Evolutionary conservation across 2,888 invertebrate genomes (phyloP).

Genomic region (Lymantria dispar): DNA sequence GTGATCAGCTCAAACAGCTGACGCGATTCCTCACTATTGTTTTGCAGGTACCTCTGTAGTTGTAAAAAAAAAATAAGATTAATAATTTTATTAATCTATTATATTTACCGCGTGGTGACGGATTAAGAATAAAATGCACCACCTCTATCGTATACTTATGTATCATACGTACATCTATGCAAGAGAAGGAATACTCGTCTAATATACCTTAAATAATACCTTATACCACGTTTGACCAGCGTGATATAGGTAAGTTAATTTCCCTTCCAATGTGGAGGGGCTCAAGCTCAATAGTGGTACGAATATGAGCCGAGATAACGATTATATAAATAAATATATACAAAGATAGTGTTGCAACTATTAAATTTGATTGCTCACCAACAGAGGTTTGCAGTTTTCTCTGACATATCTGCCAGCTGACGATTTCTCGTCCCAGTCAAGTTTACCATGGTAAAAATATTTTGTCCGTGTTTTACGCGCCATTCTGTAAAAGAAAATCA

Average conservation of each 20-base stretch:
- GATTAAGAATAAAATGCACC: too few relatives aligned
- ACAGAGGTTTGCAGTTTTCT: conserved; percentile 98
- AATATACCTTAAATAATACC: too few relatives aligned
- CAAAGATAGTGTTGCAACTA: neutral
- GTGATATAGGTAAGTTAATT: too few relatives aligned
- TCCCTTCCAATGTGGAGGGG: too few relatives aligned
- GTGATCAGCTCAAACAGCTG: conserved; percentile 97
- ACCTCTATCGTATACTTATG: too few relatives aligned
- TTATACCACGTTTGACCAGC: too few relatives aligned
- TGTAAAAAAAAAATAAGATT: neutral
- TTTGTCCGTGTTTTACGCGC: conserved; percentile 96
- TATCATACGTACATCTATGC: too few relatives aligned
- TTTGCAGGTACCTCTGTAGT: conserved; percentile 92
- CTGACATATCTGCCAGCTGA: conserved; percentile 98
- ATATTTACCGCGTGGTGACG: too few relatives aligned
- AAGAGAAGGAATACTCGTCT: too few relatives aligned
- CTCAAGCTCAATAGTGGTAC: too few relatives aligned
- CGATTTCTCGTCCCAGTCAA: conserved; percentile 99
- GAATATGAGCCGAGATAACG: neutral
- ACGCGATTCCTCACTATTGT: conserved; percentile 94
- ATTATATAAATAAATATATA: neutral
- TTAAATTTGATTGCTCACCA: conserved; percentile 82
- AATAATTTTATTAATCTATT: too few relatives aligned
- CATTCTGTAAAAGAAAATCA: conserved; percentile 84
- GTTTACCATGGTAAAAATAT: conserved; percentile 98